Conservation (phyloP, 2,888 invertebrate genomes). For the Polyommatus icarus region DNA sequence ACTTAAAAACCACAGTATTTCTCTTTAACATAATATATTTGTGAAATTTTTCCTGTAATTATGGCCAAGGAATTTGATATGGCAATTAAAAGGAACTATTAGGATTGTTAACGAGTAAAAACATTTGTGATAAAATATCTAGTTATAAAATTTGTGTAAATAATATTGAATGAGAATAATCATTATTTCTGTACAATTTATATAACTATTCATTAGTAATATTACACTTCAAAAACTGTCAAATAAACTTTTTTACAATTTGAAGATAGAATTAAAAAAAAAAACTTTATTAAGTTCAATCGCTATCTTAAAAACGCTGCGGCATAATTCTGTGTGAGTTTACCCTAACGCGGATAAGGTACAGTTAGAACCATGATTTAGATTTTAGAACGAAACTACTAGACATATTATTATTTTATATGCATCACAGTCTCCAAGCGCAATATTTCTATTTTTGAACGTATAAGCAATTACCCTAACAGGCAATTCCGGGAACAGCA, state of each 20-base stretch:
- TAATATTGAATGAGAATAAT: not conserved
- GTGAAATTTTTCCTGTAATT: not conserved
- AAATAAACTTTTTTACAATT: not conserved
- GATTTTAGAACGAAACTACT: not conserved
- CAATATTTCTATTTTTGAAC: not conserved
- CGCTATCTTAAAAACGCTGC: not conserved
- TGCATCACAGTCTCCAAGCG: not conserved
- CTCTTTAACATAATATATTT: not conserved
- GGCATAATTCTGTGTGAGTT: not conserved
- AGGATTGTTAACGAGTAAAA: not conserved
- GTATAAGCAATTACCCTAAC: constrained; percentile 45
- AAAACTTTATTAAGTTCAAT: no score
- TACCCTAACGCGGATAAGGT: not conserved
- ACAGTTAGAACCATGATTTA: not conserved
- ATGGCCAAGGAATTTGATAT: not conserved
- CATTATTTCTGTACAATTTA: not conserved
- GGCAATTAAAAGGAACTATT: not conserved
- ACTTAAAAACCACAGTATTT: not conserved
- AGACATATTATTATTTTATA: not conserved
- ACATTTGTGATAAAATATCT: not conserved
- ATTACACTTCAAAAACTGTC: not conserved
- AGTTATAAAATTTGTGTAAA: not conserved
- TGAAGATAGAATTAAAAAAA: not conserved
- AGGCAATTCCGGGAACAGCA: constrained; percentile 52
- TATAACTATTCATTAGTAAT: not conserved